Percentiles rank a stretch among this genome's conserved stretches.
Conservation (phyloP, 2,113 vertebrate genomes). For the Callocephalon fimbriatum region DNA sequence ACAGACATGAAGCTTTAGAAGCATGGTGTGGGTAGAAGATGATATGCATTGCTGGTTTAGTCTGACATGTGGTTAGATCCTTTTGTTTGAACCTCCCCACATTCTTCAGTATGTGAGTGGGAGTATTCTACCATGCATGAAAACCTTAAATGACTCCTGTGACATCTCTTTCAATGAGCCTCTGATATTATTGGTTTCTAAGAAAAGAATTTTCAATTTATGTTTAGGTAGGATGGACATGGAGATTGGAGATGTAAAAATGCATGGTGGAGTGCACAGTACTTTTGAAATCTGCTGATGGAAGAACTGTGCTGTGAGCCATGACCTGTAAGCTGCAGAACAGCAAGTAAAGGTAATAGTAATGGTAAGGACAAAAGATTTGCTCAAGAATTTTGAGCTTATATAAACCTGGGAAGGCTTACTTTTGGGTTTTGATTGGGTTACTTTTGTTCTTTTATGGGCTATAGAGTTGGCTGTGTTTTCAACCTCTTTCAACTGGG, state of each 20-base stretch:
- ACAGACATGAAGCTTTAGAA: not conserved
- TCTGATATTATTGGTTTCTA: slow-evolving; percentile 1
- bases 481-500: not conserved
- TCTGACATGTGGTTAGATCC: slow-evolving; percentile 27
- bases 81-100: slow-evolving; percentile 31
- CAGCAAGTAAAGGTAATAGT: not conserved
- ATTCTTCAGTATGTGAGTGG: slow-evolving; percentile 57
- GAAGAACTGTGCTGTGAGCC: not conserved
- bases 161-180: not conserved
- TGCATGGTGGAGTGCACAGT: not conserved
- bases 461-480: not conserved
- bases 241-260: not conserved
- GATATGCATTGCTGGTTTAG: slow-evolving; percentile 5
- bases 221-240: not conserved
- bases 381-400: not conserved
- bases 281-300: not conserved
- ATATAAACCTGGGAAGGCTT: not conserved
- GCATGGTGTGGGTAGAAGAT: not conserved
- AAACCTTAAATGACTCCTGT: not conserved
- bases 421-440: not conserved
- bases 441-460: not conserved
- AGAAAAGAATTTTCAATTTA: not conserved
- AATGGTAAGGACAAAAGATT: not conserved
- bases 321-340: not conserved
- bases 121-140: not conserved